Percentiles rank a stretch among this genome's conserved stretches.
These are phyloP conservation scores for Euplagia quadripunctaria DNA, from an alignment of 2,888 invertebrate species.

Conservation along the genomic window DNA sequence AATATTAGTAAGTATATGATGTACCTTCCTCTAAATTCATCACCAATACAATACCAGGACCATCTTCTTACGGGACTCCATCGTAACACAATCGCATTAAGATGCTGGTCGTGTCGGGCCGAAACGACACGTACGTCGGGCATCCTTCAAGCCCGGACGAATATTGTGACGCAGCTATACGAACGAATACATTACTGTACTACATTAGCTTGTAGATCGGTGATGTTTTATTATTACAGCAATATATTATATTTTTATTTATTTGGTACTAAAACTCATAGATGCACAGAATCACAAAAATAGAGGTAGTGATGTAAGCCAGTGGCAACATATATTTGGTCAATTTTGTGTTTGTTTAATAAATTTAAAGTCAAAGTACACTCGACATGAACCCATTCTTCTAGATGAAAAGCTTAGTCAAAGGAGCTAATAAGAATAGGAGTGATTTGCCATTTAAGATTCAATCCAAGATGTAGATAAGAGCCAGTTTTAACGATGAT, in stretches of 20 bases:
- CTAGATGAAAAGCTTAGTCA: not conserved
- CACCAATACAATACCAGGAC: conserved; percentile 14
- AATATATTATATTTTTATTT: not conserved
- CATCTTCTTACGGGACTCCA: conserved; percentile 24
- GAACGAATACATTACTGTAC: conserved; percentile 38
- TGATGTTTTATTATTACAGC: conserved; percentile 8
- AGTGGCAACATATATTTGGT: not conserved
- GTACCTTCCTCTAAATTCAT: not conserved
- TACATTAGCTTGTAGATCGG: conserved; percentile 37
- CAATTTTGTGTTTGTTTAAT: not conserved
- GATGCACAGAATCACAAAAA: not conserved
- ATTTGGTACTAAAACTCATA: not conserved
- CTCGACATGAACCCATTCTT: not conserved
- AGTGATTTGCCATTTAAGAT: no score
- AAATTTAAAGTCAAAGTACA: not conserved
- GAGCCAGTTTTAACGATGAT: no score
- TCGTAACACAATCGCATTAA: conserved; percentile 50
- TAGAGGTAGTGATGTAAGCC: not conserved
- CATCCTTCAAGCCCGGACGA: conserved; percentile 66
- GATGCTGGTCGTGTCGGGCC: conserved; percentile 54
- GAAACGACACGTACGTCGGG: conserved; percentile 64
- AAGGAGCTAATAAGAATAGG: not conserved
- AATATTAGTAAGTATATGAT: no score
- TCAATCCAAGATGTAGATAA: no score
- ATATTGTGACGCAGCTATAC: conserved; percentile 53